Percentiles rank a stretch among this genome's conserved stretches.
Evolutionary conservation across 2,113 vertebrate species (phyloP).

Genomic region (Gambusia holbrooki): DNA sequence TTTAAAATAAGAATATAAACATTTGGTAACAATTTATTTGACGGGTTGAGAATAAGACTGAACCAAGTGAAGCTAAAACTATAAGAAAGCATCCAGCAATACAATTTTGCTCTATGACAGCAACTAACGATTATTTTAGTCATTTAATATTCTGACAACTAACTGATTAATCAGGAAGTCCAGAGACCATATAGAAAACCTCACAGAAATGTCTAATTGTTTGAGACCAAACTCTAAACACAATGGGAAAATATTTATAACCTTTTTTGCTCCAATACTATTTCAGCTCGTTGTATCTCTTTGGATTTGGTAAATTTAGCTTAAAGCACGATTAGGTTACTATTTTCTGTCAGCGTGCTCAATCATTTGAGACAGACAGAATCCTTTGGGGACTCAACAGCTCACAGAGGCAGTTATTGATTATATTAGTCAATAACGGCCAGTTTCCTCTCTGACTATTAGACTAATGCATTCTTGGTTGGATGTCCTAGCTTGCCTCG

Average conservation of each 20-base stretch:
- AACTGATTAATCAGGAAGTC: neutral
- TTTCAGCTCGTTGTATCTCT: neutral
- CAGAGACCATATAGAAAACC: neutral
- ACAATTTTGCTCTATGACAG: too few relatives aligned
- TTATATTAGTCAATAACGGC: constrained; percentile 73
- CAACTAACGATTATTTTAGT: too few relatives aligned
- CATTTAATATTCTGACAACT: too few relatives aligned
- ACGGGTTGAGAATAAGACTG: too few relatives aligned
- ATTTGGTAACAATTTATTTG: too few relatives aligned
- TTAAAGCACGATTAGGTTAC: constrained; percentile 20
- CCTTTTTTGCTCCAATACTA: neutral
- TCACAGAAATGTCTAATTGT: neutral
- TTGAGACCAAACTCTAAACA: neutral
- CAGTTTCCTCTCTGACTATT: constrained; percentile 74
- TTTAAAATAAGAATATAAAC: too few relatives aligned
- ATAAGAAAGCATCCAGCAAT: neutral
- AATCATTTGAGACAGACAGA: constrained; percentile 20
- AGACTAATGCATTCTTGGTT: constrained; percentile 78
- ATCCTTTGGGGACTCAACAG: constrained; percentile 36
- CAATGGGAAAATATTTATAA: neutral
- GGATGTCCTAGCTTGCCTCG: constrained; percentile 65
- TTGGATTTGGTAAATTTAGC: neutral
- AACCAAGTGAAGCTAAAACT: too few relatives aligned
- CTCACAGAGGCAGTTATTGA: constrained; percentile 73
- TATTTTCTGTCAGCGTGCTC: constrained; percentile 30